Base-by-base conservation (phyloP, 2,888 invertebrate species). In the Leptinotarsa juncta region DNA sequence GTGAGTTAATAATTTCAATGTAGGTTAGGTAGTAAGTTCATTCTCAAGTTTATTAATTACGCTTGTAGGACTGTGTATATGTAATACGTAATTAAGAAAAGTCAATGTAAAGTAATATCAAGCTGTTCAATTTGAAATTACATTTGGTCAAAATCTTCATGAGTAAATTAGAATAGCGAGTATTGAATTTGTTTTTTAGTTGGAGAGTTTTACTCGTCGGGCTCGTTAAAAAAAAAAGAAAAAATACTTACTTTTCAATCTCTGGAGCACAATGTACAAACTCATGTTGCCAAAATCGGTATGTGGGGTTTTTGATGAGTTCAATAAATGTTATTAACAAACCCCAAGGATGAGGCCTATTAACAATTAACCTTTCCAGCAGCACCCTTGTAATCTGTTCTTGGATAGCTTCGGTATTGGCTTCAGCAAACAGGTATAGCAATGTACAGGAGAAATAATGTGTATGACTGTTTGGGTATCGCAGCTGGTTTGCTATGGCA, bases 201-300 rank as follows among this genome's bases (percentile, higher is more conserved):
- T 10, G 42, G 42, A 42, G 10, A 42, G 42, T 42, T 42, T 42
- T 42, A 3, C 42, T 10, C 2, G 15, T 51, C 15, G 0, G 15
- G 3, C 12, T 51, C 4, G 16, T 16, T 51, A 51, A 3, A 50
- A 16, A 50, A 50, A 75, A 70, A 75, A 70, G 72, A 76, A 72
- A 51, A 20, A 62, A 48, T 26, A 91, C 95, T 92, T 89, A 97
- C 97, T 98, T 98, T 90, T 98, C 98, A 84, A 99, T 99, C 90
- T 99, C 99, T 1, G 99, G 98, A 23, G 99, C 99, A 89, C 99
- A 99, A 86, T 98, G 97, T 1, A 99, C 99, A 89, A 99, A 99
- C 85, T 99, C 98, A 86, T 99, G 99, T 80, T 94, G 94, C 99
- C 99, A 99, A 89, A 99, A 99, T 88, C 98, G 97, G 90, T 98